A percentile compares a stretch with the other conserved stretches of the same genome.
Evolutionary conservation across 2,888 invertebrate species (phyloP).

Genomic region (Heliconius sara): DNA sequence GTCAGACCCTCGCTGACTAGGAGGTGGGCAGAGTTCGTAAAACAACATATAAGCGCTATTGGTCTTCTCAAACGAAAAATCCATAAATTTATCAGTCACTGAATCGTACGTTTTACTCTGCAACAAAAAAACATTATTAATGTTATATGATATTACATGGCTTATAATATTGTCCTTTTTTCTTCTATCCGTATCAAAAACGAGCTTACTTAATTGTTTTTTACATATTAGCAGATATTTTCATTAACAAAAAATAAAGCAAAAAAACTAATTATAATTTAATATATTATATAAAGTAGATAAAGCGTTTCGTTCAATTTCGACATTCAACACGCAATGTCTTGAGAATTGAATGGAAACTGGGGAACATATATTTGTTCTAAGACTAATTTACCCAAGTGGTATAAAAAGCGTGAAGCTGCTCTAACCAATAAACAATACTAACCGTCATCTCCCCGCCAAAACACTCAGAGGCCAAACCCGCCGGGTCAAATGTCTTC

Average conservation of each 20-base stretch:
- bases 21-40: slow-evolving; percentile 91
- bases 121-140: slow-evolving; percentile 53
- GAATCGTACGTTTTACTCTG: slow-evolving; percentile 98
- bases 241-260: no score
- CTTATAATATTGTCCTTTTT: not conserved
- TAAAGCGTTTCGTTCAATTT: no score
- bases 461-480: slow-evolving; percentile 97
- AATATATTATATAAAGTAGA: no score
- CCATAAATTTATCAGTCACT: slow-evolving; percentile 98
- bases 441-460: slow-evolving; percentile 97
- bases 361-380: not conserved
- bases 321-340: no score
- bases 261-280: no score
- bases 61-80: slow-evolving; percentile 98
- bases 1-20: slow-evolving; percentile 70
- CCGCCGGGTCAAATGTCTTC: slow-evolving; percentile 97
- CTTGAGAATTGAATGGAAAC: no score
- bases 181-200: not conserved
- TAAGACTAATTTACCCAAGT: not conserved
- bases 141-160: not conserved
- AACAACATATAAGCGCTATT: slow-evolving; percentile 99
- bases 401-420: not conserved
- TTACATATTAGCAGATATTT: not conserved
- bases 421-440: not conserved
- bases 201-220: not conserved